Evolutionary conservation across 2,797 vertebrate species (phyloP), one percentile per base, ranked within the genome.

Genomic region (Sebastes flavidus): DNA sequence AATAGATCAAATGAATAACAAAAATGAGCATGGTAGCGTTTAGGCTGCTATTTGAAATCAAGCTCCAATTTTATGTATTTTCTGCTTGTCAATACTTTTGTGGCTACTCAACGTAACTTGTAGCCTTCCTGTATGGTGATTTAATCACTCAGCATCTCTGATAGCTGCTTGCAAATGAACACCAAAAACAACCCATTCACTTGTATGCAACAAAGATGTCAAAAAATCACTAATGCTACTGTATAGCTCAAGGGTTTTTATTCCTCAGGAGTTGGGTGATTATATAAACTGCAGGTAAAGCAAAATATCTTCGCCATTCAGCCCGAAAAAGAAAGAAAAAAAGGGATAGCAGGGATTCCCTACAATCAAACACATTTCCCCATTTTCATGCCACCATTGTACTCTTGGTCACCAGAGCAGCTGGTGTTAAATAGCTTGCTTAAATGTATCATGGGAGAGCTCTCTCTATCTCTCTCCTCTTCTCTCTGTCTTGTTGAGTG

Each of bases 401-500:
- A 14, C 30, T 63, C n/a, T 30, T 66, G 18, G 67, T 42, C 59
- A 55, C 36, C 6, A 25, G 42, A 83, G 60, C 66, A 61, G 69
- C 59, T 71, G 67, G 69, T 77, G 69, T 76, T 87, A 71, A 78
- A 72, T 85, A 70, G 79, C 24, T 42, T 82, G 61, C 77, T 52
- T 56, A 42, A 74, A 77, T 81, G 71, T 72, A 65, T 82, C 62
- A 56, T 60, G 54, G 73, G 22, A 69, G 66, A 77, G 30, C 12
- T 68, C 18, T 3, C 65, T 69, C 52, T 16, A 2, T 78, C 58
- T 49, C 27, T 38, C 65, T 69, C 52, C n/a, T 73, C 27, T 63
- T 30, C 60, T 74, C 54, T 78, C 75, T 65, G 59, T 85, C 81
- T 72, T 75, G 65, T 79, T 54, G 81, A 88, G 86, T 58, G 60